Evolutionary conservation across 2,113 vertebrate species (phyloP), one percentile per base, ranked within the genome.

Genomic region (Colossoma macropomum): DNA sequence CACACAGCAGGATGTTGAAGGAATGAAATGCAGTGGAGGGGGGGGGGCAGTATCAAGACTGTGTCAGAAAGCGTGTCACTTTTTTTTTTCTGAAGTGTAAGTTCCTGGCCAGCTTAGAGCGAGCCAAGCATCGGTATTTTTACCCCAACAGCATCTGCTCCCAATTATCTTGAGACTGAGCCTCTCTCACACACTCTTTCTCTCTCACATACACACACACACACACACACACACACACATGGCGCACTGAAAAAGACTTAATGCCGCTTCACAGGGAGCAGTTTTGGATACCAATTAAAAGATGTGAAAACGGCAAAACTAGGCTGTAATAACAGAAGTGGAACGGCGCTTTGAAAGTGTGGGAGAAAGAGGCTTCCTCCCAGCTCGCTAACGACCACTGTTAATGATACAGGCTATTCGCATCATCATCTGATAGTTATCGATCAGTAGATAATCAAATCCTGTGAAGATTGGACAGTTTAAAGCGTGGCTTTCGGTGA

Each of bases 271-370:
- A 91, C 92, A 92, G 89, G 87, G 86, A 74, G 83, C 87, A 89
- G 92, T 93, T 93, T 92, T 90, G 89, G 70, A 91, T 86, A 86
- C 92, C 93, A 95, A 94, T 95, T 94, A 94, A 93, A 81, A 73
- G 32, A 80, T 93, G 88, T 85, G 89, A 89, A 89, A 90, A 92
- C 86, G 82, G 84, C 85, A 50, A 75, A 87, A 79, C 50, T 88
- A 90, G 89, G 86, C 90, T 84, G 90, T 93, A 94, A 93, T 92
- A 90, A 93, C 91, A 89, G 66, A 90, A 88, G 25, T 75, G 5
- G 63, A 82, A 41, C 23, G n/a, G 32, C 19, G 41, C 63, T 75
- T 52, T 76, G 45, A 54, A 72, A 70, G 80, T 7, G 28, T 21
- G 15, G 15, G 27, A 45, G 38, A 23, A 28, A 70, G 48, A 52